A percentile compares a stretch with the other conserved stretches of the same genome.
Evolutionary conservation across 2,113 vertebrate genomes (phyloP).

Genomic region (Delphinapterus leucas): DNA sequence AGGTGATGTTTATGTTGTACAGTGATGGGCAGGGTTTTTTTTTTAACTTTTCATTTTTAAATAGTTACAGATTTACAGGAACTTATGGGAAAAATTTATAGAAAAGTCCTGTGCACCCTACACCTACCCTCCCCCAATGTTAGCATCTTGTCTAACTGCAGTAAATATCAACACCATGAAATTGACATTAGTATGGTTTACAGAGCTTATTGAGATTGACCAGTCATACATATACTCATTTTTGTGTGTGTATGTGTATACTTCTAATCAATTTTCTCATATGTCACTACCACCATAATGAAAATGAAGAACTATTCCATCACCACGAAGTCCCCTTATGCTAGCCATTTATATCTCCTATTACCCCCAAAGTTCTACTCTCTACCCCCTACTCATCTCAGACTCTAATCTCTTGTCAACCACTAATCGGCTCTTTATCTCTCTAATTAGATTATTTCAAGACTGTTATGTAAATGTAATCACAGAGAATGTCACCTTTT

Average conservation of each 20-base stretch:
- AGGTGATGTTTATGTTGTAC: background rate
- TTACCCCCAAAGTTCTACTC: background rate
- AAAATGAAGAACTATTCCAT: background rate
- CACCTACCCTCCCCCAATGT: fast-evolving
- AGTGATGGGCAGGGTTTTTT: background rate
- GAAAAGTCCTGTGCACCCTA: background rate
- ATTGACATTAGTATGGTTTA: background rate
- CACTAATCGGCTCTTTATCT: background rate
- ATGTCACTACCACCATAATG: background rate
- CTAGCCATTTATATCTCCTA: background rate
- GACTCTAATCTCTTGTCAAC: background rate
- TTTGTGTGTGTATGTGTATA: background rate
- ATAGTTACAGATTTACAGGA: background rate
- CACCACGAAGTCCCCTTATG: background rate
- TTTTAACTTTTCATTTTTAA: conserved; percentile 2
- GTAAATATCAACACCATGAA: background rate
- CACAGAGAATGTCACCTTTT: background rate
- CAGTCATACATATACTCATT: background rate
- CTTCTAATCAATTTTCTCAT: background rate
- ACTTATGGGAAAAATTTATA: background rate
- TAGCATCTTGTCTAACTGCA: background rate
- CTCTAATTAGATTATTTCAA: background rate
- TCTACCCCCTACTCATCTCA: background rate
- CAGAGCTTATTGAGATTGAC: background rate
- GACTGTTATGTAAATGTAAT: background rate